Percentiles rank a stretch among this genome's conserved stretches.
These are phyloP conservation scores for Baronia brevicornis DNA, from an alignment of 2,888 invertebrate species.

Conservation along the genomic window DNA sequence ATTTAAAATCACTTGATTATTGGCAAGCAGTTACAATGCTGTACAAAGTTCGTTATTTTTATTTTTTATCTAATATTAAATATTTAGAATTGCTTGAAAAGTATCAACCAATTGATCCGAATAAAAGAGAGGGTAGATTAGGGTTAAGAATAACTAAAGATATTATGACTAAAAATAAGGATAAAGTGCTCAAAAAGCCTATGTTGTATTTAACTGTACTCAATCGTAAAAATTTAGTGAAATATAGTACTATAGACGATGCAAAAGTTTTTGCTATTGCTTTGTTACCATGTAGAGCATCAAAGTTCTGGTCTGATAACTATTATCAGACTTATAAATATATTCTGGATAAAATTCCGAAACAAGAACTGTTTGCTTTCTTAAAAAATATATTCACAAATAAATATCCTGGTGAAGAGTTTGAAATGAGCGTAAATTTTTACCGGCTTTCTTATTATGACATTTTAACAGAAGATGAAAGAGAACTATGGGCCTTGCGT, in stretches of 20 bases:
- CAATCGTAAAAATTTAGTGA: slow-evolving; percentile 25
- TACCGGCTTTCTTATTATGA: slow-evolving; percentile 26
- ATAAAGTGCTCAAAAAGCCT: slow-evolving; percentile 32
- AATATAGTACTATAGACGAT: slow-evolving; percentile 30
- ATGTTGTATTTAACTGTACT: slow-evolving; percentile 31
- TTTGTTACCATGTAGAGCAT: slow-evolving; percentile 27
- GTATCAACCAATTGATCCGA: slow-evolving; percentile 11
- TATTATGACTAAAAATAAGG: slow-evolving; percentile 36
- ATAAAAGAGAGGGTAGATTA: slow-evolving; percentile 16
- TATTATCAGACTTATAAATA: slow-evolving; percentile 28
- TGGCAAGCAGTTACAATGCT: slow-evolving; percentile 11
- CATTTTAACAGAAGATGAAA: slow-evolving; percentile 34
- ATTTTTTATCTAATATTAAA: slow-evolving; percentile 27
- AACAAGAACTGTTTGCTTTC: slow-evolving; percentile 29
- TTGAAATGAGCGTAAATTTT: slow-evolving; percentile 36
- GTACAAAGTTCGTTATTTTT: slow-evolving; percentile 24
- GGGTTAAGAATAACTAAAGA: slow-evolving; percentile 33
- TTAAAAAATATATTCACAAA: slow-evolving; percentile 33
- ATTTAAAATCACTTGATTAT: slow-evolving; percentile 13
- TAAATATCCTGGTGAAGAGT: slow-evolving; percentile 32
- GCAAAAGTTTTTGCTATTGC: slow-evolving; percentile 30
- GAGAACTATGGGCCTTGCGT: slow-evolving; percentile 40
- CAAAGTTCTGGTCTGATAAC: slow-evolving; percentile 32
- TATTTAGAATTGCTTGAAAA: slow-evolving; percentile 43
- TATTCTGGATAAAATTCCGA: slow-evolving; percentile 34